These are phyloP conservation scores for Monopterus albus DNA, from an alignment of 2,113 vertebrate species.

Conservation along the genomic window DNA sequence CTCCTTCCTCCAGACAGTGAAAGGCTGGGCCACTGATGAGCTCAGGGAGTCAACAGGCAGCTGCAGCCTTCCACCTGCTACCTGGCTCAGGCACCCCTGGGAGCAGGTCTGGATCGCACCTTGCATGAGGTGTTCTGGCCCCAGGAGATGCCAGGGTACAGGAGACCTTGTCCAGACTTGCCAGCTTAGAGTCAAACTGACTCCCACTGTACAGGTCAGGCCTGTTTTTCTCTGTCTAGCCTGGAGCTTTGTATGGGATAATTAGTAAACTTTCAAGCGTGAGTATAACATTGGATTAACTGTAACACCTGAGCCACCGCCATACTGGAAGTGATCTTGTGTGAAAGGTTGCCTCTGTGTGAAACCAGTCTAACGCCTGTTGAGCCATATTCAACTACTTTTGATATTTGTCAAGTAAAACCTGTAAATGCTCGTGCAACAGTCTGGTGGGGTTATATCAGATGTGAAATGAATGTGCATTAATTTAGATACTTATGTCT, in stretches of 20 bases:
- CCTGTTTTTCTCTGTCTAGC: conserved; percentile 73
- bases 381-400: background rate
- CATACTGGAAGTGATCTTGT: background rate
- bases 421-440: background rate
- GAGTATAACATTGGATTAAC: conserved; percentile 57
- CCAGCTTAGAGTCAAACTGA: conserved; percentile 36
- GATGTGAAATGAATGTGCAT: background rate
- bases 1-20: conserved; percentile 13
- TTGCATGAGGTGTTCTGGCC: conserved; percentile 35
- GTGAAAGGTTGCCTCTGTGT: conserved; percentile 1
- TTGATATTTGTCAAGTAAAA: background rate
- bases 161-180: conserved; percentile 72
- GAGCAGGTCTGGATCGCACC: conserved; percentile 57
- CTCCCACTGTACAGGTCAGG: conserved; percentile 64
- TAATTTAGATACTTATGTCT: background rate
- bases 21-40: conserved; percentile 45
- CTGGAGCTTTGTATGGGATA: conserved; percentile 50
- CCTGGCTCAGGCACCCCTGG: conserved; percentile 45
- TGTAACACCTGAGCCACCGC: conserved; percentile 70
- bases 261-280: conserved; percentile 63
- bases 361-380: conserved; percentile 3
- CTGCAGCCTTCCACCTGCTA: conserved; percentile 65
- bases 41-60: conserved; percentile 47
- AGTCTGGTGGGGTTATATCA: no score
- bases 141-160: conserved; percentile 48